Conservation (phyloP, 2,797 vertebrate genomes). For the Hozukius guyotensis region DNA sequence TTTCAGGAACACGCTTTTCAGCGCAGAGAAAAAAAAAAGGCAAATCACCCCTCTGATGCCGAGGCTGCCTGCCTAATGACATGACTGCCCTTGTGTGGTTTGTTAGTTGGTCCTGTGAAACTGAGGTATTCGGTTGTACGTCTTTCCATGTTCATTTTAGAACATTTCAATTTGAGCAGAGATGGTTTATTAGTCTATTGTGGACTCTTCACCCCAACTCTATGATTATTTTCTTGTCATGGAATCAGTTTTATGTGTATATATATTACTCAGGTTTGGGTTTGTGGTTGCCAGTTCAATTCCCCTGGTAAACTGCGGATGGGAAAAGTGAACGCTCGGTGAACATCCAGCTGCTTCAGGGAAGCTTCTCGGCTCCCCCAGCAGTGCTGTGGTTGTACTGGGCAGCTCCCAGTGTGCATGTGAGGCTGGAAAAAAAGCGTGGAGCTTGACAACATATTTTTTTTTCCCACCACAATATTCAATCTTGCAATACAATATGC, state of each 20-base stretch:
- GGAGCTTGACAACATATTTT: not conserved
- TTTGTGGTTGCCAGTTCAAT: conserved; percentile 43
- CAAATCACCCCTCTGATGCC: not conserved
- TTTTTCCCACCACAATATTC: not conserved
- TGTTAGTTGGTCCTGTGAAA: conserved; percentile 9
- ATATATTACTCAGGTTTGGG: conserved; percentile 28
- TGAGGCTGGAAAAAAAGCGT: not conserved
- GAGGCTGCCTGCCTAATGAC: conserved; percentile 23
- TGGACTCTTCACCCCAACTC: conserved; percentile 33
- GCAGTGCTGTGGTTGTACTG: not conserved
- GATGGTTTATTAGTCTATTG: conserved; percentile 58
- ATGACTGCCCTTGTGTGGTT: conserved; percentile 32
- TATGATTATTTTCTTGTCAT: conserved; percentile 34
- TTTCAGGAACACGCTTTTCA: conserved; percentile 43
- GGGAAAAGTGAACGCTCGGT: conserved; percentile 40
- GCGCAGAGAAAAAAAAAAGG: not conserved
- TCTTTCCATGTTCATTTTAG: conserved; percentile 37
- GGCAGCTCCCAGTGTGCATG: not conserved
- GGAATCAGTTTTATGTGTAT: conserved; percentile 16
- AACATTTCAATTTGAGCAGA: conserved; percentile 29
- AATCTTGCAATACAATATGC: not conserved
- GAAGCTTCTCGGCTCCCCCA: not conserved
- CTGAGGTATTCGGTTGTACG: not conserved
- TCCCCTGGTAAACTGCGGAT: conserved; percentile 21
- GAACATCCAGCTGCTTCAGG: conserved; percentile 8